A percentile compares a stretch with the other conserved stretches of the same genome.
These are phyloP conservation scores for Harpalus rufipes DNA, from an alignment of 2,888 invertebrate genomes.

Conservation along the genomic window DNA sequence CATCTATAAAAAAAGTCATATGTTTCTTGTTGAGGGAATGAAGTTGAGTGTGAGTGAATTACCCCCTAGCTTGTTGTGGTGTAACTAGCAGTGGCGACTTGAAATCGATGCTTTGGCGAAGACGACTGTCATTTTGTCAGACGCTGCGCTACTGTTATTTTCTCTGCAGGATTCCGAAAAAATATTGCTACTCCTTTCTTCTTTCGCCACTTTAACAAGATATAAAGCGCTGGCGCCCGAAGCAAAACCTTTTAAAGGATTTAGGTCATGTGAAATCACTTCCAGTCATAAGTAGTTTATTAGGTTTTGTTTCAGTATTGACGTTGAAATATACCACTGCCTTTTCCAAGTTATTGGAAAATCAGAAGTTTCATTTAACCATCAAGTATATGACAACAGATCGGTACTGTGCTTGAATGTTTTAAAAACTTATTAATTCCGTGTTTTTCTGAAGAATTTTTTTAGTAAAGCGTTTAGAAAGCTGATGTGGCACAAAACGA, in stretches of 20 bases:
- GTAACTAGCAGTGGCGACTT: conserved; percentile 39
- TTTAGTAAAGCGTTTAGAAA: too few species aligned
- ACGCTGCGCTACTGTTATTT: conserved; percentile 25
- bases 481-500: too few species aligned
- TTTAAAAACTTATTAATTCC: too few species aligned
- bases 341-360: not conserved
- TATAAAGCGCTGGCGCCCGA: not conserved
- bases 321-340: not conserved
- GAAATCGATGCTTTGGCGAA: conserved; percentile 31
- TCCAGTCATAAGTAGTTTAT: conserved; percentile 27
- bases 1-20: not conserved
- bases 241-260: not conserved
- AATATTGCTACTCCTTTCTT: not conserved
- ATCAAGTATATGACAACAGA: not conserved
- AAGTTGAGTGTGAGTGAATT: conserved; percentile 19
- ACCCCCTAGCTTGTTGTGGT: not conserved
- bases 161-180: conserved; percentile 31
- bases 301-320: conserved; percentile 30
- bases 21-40: conserved; percentile 11
- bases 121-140: conserved; percentile 44
- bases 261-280: conserved; percentile 4
- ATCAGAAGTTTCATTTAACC: not conserved
- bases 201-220: not conserved
- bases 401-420: too few species aligned
- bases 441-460: too few species aligned